Base-by-base conservation (phyloP, 2,888 invertebrate genomes). In the Meteorus colon region DNA sequence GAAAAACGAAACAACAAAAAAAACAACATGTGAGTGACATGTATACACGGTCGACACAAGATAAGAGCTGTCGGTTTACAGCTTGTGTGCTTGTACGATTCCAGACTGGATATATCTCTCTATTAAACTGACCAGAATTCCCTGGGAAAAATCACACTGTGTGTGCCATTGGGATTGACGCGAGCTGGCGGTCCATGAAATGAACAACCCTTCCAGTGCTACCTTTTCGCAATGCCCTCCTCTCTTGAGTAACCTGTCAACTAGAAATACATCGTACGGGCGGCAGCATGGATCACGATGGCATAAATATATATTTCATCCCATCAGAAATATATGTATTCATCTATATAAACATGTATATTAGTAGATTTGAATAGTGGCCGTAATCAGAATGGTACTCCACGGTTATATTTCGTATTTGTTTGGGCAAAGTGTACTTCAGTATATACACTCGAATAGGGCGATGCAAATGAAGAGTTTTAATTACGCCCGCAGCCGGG, bases 131-230 rank as follows among this genome's bases (percentile, higher is more conserved):
- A 87, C 83, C 84, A 84, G 86, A 86, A 86, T 86, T 85, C 82
- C 78, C 81, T 81, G 82, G 83, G 82, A 85, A 76, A 79, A 86
- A 86, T 87, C 85, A 85, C 86, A 84, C 86, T 84, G 83, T 80
- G 82, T 81, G 82, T 82, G 83, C 82, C 84, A 84, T 84, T 84
- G 84, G 84, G 83, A 86, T 84, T 86, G 87, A 88, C 86, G 82
- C 84, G 86, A 88, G 75, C 83, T 84, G 89, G 86, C 88, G 87
- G 87, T 83, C 87, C 89, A 87, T 89, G 89, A 89, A 89, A 89
- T 89, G 87, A 88, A 87, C 87, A 85, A 78, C 83, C 84, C 83
- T 82, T 83, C 84, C 80, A 82, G 24, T 78, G 79, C 75, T 77
- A 75, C 78, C 76, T 75, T 73, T 37, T 74, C 70, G 65, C 60